phyloP scores from a whole-genome alignment of 2,888 invertebrate genomes.

The Vandiemenella viatica region DNA sequence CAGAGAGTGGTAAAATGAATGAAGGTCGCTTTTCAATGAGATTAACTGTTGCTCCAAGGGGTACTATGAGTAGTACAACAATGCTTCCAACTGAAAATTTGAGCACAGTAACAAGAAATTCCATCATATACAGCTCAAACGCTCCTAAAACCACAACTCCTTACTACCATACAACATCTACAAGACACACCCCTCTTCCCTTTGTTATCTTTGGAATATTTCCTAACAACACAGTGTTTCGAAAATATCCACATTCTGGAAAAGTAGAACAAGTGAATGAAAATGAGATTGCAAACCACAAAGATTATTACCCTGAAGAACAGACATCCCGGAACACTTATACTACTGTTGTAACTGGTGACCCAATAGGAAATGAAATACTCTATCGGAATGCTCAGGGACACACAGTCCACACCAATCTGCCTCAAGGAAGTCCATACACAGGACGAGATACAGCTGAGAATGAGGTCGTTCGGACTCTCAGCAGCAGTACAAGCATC shows the following conservation, averaged over 20 bases:
- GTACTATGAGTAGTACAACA: neutral
- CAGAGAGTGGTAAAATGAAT: too few species aligned
- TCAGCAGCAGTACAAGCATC: neutral
- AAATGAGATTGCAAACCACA: conserved; percentile 12
- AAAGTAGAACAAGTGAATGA: conserved; percentile 14
- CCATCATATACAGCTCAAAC: neutral
- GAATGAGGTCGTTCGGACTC: neutral
- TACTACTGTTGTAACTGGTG: neutral
- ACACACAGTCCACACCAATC: neutral
- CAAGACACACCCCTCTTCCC: conserved; percentile 26
- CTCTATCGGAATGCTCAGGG: neutral
- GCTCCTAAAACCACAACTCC: neutral
- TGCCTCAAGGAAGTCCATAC: neutral
- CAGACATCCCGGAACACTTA: neutral
- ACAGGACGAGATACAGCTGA: neutral
- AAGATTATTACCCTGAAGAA: conserved; percentile 12
- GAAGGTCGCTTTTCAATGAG: conserved; percentile 1
- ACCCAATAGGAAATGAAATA: neutral
- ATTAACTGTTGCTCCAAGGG: neutral
- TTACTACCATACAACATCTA: neutral
- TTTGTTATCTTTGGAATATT: conserved; percentile 60
- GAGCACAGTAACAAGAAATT: too few species aligned
- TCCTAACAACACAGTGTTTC: conserved; percentile 63
- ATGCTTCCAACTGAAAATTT: neutral
- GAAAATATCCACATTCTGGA: conserved; percentile 52